Evolutionary conservation across 2,113 vertebrate genomes (phyloP).

Genomic region (Guaruba guarouba): DNA sequence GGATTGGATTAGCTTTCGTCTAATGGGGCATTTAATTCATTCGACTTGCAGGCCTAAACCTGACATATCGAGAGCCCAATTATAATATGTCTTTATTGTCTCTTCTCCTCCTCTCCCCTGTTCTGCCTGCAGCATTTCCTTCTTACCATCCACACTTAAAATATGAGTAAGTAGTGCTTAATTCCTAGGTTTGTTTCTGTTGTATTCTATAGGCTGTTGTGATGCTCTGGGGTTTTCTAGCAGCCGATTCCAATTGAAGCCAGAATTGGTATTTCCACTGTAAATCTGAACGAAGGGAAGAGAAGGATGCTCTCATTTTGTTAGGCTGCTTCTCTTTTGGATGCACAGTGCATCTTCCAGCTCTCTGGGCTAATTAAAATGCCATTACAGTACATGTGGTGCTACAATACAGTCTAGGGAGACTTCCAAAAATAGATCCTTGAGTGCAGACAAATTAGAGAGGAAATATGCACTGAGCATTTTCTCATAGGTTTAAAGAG

Average conservation of each 20-base stretch:
- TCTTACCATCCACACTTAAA: not conserved
- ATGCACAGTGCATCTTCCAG: slow-evolving; percentile 37
- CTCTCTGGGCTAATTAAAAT: slow-evolving; percentile 73
- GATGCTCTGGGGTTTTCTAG: not conserved
- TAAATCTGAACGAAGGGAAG: slow-evolving; percentile 44
- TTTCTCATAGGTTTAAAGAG: slow-evolving; percentile 57
- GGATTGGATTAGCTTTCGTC: not conserved
- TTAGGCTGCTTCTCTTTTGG: slow-evolving; percentile 32
- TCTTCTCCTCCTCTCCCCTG: rapidly evolving
- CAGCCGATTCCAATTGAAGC: slow-evolving; percentile 1
- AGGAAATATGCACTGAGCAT: slow-evolving; percentile 49
- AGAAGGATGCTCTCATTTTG: slow-evolving; percentile 50
- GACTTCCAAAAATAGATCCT: slow-evolving; percentile 72
- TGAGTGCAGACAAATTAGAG: slow-evolving; percentile 53
- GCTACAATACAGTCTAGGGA: slow-evolving; percentile 62
- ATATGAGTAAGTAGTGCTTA: not conserved
- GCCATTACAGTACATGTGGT: slow-evolving; percentile 68
- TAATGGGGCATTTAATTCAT: not conserved
- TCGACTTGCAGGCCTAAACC: not conserved
- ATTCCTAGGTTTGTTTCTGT: not conserved
- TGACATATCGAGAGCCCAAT: not conserved
- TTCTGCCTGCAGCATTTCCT: not conserved
- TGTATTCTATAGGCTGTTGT: not conserved
- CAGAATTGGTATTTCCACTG: slow-evolving; percentile 9
- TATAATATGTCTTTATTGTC: not conserved